Base-by-base conservation (phyloP, 2,797 vertebrate species). In the Sebastes cheni region DNA sequence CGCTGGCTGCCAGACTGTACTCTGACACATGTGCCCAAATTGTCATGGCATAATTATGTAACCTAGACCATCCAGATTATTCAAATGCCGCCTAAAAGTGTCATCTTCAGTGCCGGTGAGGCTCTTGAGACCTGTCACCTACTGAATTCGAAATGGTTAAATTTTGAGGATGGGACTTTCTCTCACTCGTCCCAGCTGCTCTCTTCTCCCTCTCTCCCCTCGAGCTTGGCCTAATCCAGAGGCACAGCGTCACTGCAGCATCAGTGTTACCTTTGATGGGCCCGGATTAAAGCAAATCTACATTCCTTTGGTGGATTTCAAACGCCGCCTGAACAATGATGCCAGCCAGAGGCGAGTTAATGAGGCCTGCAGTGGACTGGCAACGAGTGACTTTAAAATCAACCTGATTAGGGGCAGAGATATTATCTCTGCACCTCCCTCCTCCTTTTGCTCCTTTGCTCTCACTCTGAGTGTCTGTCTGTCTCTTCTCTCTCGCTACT, bases 271-370 rank as follows among this genome's bases (percentile, higher is more conserved):
- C 95, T 97, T 97, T 97, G 97, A 97, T 96, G 96, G 95, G 94
- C 87, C 81, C 79, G 96, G 97, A 97, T 97, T 98, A 97, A 96
- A 96, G 95, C 93, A 96, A 97, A 97, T 97, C 96, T 96, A 95
- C 95, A 95, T 96, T 97, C 95, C 97, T 97, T 97, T 96, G 96
- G 96, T 96, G 96, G 90, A 97, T 97, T 97, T 97, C 97, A 97
- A 97, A 97, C 94, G 90, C 94, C 85, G 86, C 88, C 83, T 91
- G 94, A 95, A 98, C 97, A 98, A 97, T 97, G 96, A 96, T 96
- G 95, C 96, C 94, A 96, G 95, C 96, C 96, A 94, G 95, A 95
- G 95, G 92, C 90, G 92, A 96, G 96, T 96, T 97, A 98, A 97
- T 97, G 97, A 97, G 97, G 95, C 94, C 92, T 87, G 92, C 93